These are phyloP conservation scores for Xenotilapia caudafasciata DNA, from an alignment of 2,113 vertebrate species.

Conservation along the genomic window DNA sequence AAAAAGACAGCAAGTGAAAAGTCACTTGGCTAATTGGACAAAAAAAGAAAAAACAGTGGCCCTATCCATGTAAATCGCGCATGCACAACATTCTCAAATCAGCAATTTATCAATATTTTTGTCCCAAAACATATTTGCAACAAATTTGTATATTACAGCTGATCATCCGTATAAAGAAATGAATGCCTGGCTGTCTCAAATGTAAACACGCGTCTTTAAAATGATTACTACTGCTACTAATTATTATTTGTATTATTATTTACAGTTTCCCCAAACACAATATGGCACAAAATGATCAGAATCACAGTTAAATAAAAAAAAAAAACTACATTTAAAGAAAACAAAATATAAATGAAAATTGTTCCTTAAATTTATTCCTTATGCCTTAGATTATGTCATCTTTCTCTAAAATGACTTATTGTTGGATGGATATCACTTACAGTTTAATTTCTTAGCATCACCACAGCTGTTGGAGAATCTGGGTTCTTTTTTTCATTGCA, in stretches of 20 bases:
- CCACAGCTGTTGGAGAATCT: background rate
- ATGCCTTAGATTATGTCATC: background rate
- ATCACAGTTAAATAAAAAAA: accelerated
- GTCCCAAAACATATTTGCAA: background rate
- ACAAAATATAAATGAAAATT: background rate
- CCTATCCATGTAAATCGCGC: accelerated
- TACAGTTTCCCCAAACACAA: background rate
- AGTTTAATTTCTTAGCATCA: background rate
- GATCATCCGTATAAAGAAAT: background rate
- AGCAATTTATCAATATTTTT: background rate
- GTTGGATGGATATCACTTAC: background rate
- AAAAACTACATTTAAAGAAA: background rate
- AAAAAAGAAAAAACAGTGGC: background rate
- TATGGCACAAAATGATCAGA: background rate
- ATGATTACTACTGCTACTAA: background rate
- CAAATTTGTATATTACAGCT: background rate
- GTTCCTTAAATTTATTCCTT: background rate
- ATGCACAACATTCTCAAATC: background rate
- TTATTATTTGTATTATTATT: background rate
- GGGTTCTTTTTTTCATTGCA: background rate
- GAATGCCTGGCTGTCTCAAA: background rate
- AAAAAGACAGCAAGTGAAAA: slow-evolving; percentile 19
- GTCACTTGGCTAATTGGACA: slow-evolving; percentile 46
- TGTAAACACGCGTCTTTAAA: background rate
- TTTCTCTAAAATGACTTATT: background rate